These are phyloP conservation scores for Hypomecis punctinalis DNA, from an alignment of 2,888 invertebrate genomes.

Conservation along the genomic window DNA sequence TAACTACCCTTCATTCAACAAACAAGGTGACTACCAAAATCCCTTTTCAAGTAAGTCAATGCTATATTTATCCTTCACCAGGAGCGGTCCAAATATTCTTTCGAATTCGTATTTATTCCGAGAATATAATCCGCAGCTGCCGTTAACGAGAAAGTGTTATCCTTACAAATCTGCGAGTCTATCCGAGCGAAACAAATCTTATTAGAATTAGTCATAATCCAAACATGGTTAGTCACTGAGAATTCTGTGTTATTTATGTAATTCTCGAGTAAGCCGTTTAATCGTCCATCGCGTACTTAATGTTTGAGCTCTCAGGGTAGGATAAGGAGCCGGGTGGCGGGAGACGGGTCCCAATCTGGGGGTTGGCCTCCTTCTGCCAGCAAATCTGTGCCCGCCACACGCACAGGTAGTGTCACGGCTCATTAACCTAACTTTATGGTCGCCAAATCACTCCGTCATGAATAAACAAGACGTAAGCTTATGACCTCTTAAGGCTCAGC, in stretches of 20 bases:
- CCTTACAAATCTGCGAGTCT: constrained; percentile 46
- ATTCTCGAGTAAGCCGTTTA: constrained; percentile 70
- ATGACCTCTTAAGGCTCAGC: constrained; percentile 45
- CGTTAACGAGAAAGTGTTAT: constrained; percentile 36
- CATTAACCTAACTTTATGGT: constrained; percentile 74
- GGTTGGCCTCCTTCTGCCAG: constrained; percentile 64
- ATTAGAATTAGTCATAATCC: constrained; percentile 62
- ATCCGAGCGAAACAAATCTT: constrained; percentile 53
- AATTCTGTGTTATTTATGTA: constrained; percentile 67
- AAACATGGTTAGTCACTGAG: constrained; percentile 58
- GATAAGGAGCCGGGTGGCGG: constrained; percentile 45
- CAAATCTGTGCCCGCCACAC: constrained; percentile 67
- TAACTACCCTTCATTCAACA: constrained; percentile 24
- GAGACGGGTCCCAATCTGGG: constrained; percentile 51
- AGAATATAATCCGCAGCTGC: constrained; percentile 25
- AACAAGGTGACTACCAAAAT: constrained; percentile 20
- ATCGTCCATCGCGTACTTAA: constrained; percentile 72
- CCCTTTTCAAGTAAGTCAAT: constrained; percentile 11
- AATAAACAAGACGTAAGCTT: constrained; percentile 67
- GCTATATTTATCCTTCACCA: neutral
- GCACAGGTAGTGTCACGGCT: constrained; percentile 75
- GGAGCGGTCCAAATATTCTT: constrained; percentile 12
- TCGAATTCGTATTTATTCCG: constrained; percentile 21
- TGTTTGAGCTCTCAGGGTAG: constrained; percentile 63
- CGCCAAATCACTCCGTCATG: constrained; percentile 70